A percentile compares a stretch with the other conserved stretches of the same genome.
Evolutionary conservation across 2,797 vertebrate genomes (phyloP).

Genomic region (Tangara arthus): DNA sequence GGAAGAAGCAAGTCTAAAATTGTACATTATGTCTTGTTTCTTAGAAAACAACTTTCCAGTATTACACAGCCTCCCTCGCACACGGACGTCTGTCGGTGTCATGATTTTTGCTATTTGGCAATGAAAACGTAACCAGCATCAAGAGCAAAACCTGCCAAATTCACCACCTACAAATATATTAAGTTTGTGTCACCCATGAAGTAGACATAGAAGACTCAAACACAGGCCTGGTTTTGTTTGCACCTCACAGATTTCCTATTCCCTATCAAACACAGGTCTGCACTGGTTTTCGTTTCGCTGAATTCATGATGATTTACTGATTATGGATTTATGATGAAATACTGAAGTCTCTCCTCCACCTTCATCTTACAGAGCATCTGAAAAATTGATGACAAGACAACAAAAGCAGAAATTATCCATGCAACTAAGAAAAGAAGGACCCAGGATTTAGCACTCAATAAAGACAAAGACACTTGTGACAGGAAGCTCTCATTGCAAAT

Average conservation of each 20-base stretch:
- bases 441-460: background rate
- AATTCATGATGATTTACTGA: background rate
- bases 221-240: background rate
- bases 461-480: background rate
- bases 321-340: background rate
- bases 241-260: background rate
- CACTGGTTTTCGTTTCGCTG: background rate
- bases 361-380: background rate
- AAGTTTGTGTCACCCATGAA: background rate
- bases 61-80: background rate
- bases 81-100: background rate
- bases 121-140: background rate
- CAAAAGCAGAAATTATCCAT: background rate
- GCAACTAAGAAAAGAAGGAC: background rate
- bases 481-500: background rate
- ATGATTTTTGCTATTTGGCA: background rate
- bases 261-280: background rate
- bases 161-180: background rate
- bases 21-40: background rate
- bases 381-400: background rate
- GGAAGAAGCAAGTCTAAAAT: background rate
- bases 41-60: background rate
- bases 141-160: background rate
- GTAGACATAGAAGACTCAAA: background rate
- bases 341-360: background rate